Percentiles rank a stretch among this genome's conserved stretches.
phyloP scores from a whole-genome alignment of 1,140 invertebrate genomes.

The Phthorimaea operculella region DNA sequence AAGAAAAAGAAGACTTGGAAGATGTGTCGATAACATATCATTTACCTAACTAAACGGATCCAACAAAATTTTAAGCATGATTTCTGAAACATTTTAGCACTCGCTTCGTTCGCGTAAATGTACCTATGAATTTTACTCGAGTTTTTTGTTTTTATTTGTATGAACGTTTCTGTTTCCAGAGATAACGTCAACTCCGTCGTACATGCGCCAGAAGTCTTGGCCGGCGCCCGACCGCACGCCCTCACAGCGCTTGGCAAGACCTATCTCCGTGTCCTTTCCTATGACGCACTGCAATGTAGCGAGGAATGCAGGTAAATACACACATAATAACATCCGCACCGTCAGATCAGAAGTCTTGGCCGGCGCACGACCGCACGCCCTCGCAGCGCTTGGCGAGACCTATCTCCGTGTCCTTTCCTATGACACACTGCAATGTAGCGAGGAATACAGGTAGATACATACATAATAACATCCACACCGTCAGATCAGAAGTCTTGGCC shows the following conservation, averaged over 20 bases:
- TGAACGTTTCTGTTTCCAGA: too few relatives aligned
- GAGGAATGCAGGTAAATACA: not conserved
- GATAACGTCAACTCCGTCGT: not conserved
- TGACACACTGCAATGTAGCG: not conserved
- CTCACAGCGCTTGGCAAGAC: conserved; percentile 13
- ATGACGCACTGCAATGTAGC: not conserved
- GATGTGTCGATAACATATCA: too few relatives aligned
- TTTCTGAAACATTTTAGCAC: too few relatives aligned
- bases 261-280: not conserved
- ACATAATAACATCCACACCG: too few relatives aligned
- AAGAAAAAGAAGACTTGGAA: too few relatives aligned
- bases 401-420: not conserved
- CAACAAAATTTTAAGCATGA: too few relatives aligned
- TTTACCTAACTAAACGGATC: too few relatives aligned
- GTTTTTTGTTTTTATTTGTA: too few relatives aligned
- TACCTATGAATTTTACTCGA: too few relatives aligned
- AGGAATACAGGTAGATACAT: not conserved
- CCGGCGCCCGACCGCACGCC: conserved; percentile 35
- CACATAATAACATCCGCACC: too few relatives aligned
- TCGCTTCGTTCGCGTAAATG: too few relatives aligned
- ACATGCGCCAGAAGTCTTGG: conserved; percentile 46
- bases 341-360: conserved; percentile 31
- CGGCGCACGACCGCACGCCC: conserved; percentile 31
- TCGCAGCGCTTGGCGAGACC: conserved; percentile 15
- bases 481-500: conserved; percentile 34